Evolutionary conservation across 2,888 invertebrate species (phyloP).

Genomic region (Andricus quercusramuli): DNA sequence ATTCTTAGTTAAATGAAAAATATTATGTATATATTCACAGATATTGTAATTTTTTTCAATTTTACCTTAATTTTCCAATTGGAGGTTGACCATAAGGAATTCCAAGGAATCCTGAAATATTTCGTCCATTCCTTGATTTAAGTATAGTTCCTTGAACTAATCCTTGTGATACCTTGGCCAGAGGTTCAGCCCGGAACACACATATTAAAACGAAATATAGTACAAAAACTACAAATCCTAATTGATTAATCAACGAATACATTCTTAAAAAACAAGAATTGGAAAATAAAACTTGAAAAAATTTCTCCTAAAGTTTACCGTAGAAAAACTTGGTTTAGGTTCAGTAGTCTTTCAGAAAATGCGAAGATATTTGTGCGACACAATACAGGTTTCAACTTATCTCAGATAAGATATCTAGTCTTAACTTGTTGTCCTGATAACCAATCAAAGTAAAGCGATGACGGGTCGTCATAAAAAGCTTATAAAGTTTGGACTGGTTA

Average conservation of each 20-base stretch:
- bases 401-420: too few relatives aligned
- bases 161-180: neutral
- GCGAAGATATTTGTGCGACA: too few relatives aligned
- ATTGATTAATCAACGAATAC: neutral
- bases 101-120: slow-evolving; percentile 58
- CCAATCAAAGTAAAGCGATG: too few relatives aligned
- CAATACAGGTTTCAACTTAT: too few relatives aligned
- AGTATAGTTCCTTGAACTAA: neutral
- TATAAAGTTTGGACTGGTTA: too few relatives aligned
- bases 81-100: slow-evolving; percentile 61
- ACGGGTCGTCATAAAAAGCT: too few relatives aligned
- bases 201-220: neutral
- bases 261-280: neutral
- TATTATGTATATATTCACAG: too few relatives aligned
- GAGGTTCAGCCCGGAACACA: neutral
- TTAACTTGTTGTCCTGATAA: too few relatives aligned
- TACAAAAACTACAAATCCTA: neutral
- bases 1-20: too few relatives aligned
- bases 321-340: neutral
- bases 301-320: neutral
- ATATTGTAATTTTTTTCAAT: too few relatives aligned
- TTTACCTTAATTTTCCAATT: too few relatives aligned
- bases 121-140: neutral
- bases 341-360: neutral
- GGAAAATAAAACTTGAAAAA: neutral